Evolutionary conservation across 2,888 invertebrate genomes (phyloP), one percentile per base, ranked within the genome.

Genomic region (Synanthedon andrenaeformis): DNA sequence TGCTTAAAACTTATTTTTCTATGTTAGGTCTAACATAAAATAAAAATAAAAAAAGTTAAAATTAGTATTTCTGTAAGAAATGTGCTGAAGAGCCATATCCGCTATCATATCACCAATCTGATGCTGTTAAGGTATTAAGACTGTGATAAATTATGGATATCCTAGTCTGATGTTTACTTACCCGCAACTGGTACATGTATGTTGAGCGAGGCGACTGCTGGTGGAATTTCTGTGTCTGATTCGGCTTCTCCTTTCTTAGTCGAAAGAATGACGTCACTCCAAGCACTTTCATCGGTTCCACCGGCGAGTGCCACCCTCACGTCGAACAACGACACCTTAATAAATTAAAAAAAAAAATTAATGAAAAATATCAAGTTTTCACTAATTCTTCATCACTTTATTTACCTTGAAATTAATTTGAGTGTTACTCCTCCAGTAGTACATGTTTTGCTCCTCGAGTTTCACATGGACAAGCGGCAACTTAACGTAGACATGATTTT

Each of bases 401-500:
- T n/a, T 42, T 41, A 82, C 85, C 76, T 83, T 84, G 8, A 79
- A 48, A 14, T 60, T 74, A 53, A 64, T 76, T 53, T 72, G 71
- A 0, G 68, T 53, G 52, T 69, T 76, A 53, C 64, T 74, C 48
- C 64, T 70, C 74, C 74, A 82, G 57, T 74, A 85, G 57, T 86
- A 87, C 1, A 88, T 54, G 58, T 86, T 87, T 0, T 86, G 87
- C 58, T 87, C 86, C 0, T 74, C 63, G 19, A 88, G 59, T 49
- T 49, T 23, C 17, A 49, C 19, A 12, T 49, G 23, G 3, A 49
- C 23, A 13, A 49, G 17, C 1, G 17, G 49, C 10, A 49, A 23
- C 12, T 45, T n/a, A n/a, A 45, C 12, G n/a, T 45, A 35, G 3
- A 10, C 35, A 35, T 35, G 35, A 35, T 35, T 35, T 35, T 35